Evolutionary conservation across 92 coral and sea anemone species (phyloP), one percentile per base, ranked within the genome.

Genomic region (Heliopora coerulea): DNA sequence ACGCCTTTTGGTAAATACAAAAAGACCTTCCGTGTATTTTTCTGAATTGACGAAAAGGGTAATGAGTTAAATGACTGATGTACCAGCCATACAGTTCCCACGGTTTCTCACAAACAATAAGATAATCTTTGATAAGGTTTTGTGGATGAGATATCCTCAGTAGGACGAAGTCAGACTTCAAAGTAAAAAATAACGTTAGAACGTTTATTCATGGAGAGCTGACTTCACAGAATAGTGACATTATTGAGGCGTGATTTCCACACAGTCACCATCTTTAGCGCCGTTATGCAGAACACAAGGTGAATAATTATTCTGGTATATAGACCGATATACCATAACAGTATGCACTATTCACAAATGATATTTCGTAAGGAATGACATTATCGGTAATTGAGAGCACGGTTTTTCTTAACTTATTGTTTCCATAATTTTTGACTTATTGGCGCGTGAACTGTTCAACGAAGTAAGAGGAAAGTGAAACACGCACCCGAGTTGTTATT

Each of bases 91-190:
- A 46, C 7, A 56, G 8, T 70, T 70, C 77, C 77, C 77, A 70
- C 77, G 77, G 77, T 54, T 29, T 5, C 3, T 1, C n/a, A 70
- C 77, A 70, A 70, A 70, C 49, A 32, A 50, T 12, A 70, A 50
- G 77, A 70, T 70, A 6, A 70, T 30, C 32, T 57, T 29, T 65
- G 60, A 70, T 21, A 68, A 31, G 26, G 6, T 37, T 37, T 37
- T n/a, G n/a, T n/a, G n/a, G n/a, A n/a, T n/a, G n/a, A n/a, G n/a
- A n/a, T n/a, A n/a, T n/a, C n/a, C n/a, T n/a, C n/a, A n/a, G n/a
- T n/a, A n/a, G n/a, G n/a, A n/a, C n/a, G n/a, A n/a, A n/a, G n/a
- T n/a, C n/a, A n/a, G n/a, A 40, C 24, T 34, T 63, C 34, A 18
- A 40, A 44, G 23, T n/a, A 67, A 35, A 20, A 44, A 67, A 37